Base-by-base conservation (phyloP, 2,113 vertebrate genomes). In the Myrmecobius fasciatus region DNA sequence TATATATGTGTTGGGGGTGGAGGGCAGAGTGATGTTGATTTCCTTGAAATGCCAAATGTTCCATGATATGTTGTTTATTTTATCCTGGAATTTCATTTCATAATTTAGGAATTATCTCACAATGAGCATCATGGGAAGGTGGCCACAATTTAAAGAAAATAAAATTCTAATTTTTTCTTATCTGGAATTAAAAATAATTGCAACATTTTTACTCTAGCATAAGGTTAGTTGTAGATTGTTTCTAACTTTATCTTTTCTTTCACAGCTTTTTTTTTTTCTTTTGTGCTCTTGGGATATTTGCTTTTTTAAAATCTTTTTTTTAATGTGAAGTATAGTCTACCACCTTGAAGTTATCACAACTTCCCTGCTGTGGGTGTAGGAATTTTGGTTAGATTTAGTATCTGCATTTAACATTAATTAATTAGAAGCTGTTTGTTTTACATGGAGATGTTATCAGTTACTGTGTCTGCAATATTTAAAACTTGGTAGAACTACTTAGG, bases 381-480 rank as follows among this genome's bases (percentile, higher is more conserved):
- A 96, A 94, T 95, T 95, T 96, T 97, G 92, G 94, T 97, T 97
- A 96, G 93, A 97, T 97, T 97, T 97, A 97, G 96, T 97, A 97
- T 36, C 60, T 95, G 96, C 96, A 96, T 97, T 96, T 93, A 97
- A 98, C 60, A 97, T 98, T 98, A 97, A 98, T 97, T 97, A 95
- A 98, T 97, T 97, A 95, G 96, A 95, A 96, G 90, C 95, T 89
- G 89, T 93, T 97, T 95, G 96, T 97, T 98, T 97, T 96, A 31
- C 47, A 47, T 96, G n/a, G 93, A 92, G 48, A 96, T 95, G 97
- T 95, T 97, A 95, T 94, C 91, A 97, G 95, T 89, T 96, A 8
- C 11, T 95, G 28, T 97, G 91, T 97, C 96, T 96, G 89, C 93
- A 92, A 93, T 75, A 91, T 94, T 93, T 95, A 94, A 96, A 96